Conservation (phyloP, 2,888 invertebrate species). For the Leptinotarsa peninsularis region DNA sequence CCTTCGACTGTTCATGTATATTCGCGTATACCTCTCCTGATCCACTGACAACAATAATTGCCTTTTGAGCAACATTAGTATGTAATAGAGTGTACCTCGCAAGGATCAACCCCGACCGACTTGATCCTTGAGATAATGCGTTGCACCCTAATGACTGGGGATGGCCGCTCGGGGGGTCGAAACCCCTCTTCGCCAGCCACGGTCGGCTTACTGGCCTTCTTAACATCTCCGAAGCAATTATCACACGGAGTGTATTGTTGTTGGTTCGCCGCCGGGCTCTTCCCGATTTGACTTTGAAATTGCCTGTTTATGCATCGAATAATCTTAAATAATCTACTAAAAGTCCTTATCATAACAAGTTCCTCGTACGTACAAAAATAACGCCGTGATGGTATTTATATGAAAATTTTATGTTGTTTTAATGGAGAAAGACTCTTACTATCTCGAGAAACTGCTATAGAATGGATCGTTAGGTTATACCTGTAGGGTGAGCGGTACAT, state of each 20-base stretch:
- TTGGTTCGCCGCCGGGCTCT: slow-evolving; percentile 29
- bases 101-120: slow-evolving; percentile 60
- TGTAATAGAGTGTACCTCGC: slow-evolving; percentile 63
- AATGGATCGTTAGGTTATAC: slow-evolving; percentile 9
- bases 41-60: slow-evolving; percentile 35
- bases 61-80: slow-evolving; percentile 58
- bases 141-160: slow-evolving; percentile 64
- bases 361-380: slow-evolving; percentile 38
- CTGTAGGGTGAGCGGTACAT: slow-evolving; percentile 2
- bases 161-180: slow-evolving; percentile 51
- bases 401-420: slow-evolving; percentile 45
- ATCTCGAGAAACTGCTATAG: slow-evolving; percentile 19
- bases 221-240: slow-evolving; percentile 36
- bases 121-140: slow-evolving; percentile 65
- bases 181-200: slow-evolving; percentile 24
- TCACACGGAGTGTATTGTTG: slow-evolving; percentile 31
- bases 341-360: slow-evolving; percentile 41
- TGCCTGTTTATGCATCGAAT: slow-evolving; percentile 42
- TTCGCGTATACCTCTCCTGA: slow-evolving; percentile 17
- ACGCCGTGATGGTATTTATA: slow-evolving; percentile 29
- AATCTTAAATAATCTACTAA: slow-evolving; percentile 43
- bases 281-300: slow-evolving; percentile 43
- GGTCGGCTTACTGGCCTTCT: slow-evolving; percentile 36
- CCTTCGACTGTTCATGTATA: not conserved
- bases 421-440: slow-evolving; percentile 38